A percentile compares a stretch with the other conserved stretches of the same genome.
These are phyloP conservation scores for Agrypnia vestita DNA, from an alignment of 1,140 invertebrate genomes.

Conservation along the genomic window DNA sequence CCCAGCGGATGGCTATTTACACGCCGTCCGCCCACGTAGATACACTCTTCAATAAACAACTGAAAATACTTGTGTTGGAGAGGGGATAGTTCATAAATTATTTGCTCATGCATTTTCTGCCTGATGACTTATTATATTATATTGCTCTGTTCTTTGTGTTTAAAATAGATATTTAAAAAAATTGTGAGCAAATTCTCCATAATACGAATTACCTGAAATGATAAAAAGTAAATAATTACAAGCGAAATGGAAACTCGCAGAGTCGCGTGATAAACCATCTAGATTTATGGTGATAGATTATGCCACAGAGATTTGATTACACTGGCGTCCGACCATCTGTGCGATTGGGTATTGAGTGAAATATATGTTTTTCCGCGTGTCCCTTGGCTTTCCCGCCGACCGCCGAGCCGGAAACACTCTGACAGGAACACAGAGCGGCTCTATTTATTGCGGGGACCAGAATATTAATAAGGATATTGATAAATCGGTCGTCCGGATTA, in stretches of 20 bases:
- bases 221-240: slow-evolving; percentile 9
- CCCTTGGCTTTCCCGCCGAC: slow-evolving; percentile 9
- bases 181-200: no score
- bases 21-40: no score
- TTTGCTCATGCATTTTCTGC: no score
- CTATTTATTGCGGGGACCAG: slow-evolving; percentile 36
- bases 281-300: slow-evolving; percentile 58
- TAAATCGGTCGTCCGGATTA: neutral
- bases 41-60: no score
- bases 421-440: slow-evolving; percentile 36
- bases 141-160: no score
- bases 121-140: no score
- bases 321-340: slow-evolving; percentile 44
- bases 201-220: no score
- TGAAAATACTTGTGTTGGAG: no score
- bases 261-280: slow-evolving; percentile 50
- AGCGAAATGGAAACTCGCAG: slow-evolving; percentile 20
- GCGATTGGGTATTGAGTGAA: slow-evolving; percentile 51
- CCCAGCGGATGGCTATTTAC: no score
- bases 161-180: no score
- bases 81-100: no score
- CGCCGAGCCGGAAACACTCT: neutral
- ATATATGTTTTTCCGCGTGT: slow-evolving; percentile 53
- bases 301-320: slow-evolving; percentile 57
- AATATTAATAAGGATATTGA: slow-evolving; percentile 43